Percentiles rank a stretch among this genome's conserved stretches.
phyloP scores from a whole-genome alignment of 2,113 vertebrate genomes.

The Hippocampus zosterae region DNA sequence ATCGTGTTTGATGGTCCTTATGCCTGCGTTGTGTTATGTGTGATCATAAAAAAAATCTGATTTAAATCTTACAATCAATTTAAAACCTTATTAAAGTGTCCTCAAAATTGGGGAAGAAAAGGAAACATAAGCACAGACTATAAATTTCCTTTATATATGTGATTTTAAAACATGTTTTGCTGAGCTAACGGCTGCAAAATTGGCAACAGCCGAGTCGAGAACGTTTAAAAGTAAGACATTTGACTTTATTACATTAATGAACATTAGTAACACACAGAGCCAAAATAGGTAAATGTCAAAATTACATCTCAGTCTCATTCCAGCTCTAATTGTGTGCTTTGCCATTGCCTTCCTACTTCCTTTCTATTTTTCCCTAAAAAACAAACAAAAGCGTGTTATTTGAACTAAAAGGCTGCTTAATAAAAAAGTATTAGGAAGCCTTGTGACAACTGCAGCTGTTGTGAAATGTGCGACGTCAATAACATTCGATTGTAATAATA shows the following conservation, averaged over 20 bases:
- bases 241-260: neutral
- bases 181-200: neutral
- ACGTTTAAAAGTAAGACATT: no score
- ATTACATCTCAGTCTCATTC: neutral
- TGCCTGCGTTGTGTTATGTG: neutral
- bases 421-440: neutral
- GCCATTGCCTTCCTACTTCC: neutral
- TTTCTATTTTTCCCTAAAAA: neutral
- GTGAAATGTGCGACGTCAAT: no score
- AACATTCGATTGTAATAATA: no score
- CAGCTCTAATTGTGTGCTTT: no score
- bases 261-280: neutral
- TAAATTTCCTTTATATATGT: neutral
- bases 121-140: neutral
- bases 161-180: neutral
- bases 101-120: neutral
- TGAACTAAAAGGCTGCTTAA: neutral
- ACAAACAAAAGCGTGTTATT: neutral
- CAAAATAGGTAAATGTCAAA: neutral
- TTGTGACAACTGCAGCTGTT: no score
- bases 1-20: constrained; percentile 5
- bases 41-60: constrained; percentile 7
- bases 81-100: neutral
- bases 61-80: neutral
- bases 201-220: neutral